Base-by-base conservation (phyloP, 2,113 vertebrate genomes). In the Carlito syrichta region DNA sequence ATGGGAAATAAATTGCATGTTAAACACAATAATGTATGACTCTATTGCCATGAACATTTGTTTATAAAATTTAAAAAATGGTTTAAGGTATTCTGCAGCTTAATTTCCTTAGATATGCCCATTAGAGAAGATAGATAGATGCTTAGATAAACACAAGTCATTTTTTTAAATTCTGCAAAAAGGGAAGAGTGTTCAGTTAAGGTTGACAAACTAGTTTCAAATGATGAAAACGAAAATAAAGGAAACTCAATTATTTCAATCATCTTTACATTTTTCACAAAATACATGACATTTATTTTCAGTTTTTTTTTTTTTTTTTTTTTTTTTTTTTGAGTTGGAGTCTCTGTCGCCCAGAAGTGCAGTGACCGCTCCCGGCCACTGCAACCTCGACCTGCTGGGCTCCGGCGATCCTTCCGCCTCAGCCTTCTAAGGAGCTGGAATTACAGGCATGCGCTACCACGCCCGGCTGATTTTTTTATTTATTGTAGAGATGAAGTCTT, bases 101-200 rank as follows among this genome's bases (percentile, higher is more conserved):
- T 79, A 62, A n/a, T 43, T 19, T 78, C 77, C 25, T 96, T 0
- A 9, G 30, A 52, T 40, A 89, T 43, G 38, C 2, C 30, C 38
- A 62, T 38, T 76, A 91, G 38, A 96, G 14, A 45, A 93, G 74
- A 50, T 40, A 84, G 38, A 79, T 9, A 68, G 14, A 73, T 68
- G 88, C 43, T 56, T 5, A 85, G 27, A 56, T 40, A 92, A 63
- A 63, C 27, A 38, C 68, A 91, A n/a, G 11, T 6, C 89, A 62
- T 87, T 63, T 23, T 81, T 40, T 58, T n/a, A 95, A 91, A 95
- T 66, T 35, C 6, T 89, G 48, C 35, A 62, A 94, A 97, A 97
- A 58, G 38, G 81, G 35, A 94, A 60, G 14, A 3, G 5, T 83
- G 96, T 94, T 97, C 27, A 96, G 5, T 20, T 30, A 89, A 76